Percentiles rank a stretch among this genome's conserved stretches.
Evolutionary conservation across 2,113 vertebrate genomes (phyloP).

Genomic region (Glaucomys volans): DNA sequence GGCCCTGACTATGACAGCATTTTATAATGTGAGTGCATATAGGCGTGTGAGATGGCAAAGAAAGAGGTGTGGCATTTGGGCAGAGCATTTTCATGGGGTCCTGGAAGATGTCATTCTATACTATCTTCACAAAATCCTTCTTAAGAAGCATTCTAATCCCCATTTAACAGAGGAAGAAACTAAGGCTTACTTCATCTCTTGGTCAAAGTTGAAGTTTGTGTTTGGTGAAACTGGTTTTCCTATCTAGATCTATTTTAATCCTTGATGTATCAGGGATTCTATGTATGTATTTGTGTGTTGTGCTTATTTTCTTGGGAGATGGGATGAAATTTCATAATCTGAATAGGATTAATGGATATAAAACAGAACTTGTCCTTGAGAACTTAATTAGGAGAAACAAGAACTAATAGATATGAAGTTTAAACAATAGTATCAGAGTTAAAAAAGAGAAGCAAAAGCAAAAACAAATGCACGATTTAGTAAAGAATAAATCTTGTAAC

Average conservation of each 20-base stretch:
- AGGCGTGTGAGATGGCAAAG: not conserved
- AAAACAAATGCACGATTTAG: not conserved
- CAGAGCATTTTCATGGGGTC: not conserved
- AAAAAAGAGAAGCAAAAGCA: not conserved
- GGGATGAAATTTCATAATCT: not conserved
- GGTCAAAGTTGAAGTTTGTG: not conserved
- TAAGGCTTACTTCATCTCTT: not conserved
- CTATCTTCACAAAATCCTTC: not conserved
- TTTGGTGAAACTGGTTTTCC: not conserved
- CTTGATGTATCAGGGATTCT: not conserved
- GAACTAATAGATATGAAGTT: not conserved
- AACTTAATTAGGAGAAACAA: not conserved
- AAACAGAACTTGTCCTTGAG: conserved; percentile 17
- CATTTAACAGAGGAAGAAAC: not conserved
- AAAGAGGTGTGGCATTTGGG: not conserved
- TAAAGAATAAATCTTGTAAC: not conserved
- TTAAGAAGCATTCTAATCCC: not conserved
- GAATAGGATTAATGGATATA: not conserved
- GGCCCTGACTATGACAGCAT: not conserved
- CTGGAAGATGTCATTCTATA: not conserved
- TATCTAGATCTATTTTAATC: not conserved
- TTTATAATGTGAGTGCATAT: not conserved
- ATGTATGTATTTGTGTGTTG: too few species aligned
- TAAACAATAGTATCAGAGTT: not conserved
- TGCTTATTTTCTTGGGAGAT: not conserved